Percentiles rank a stretch among this genome's conserved stretches.
phyloP scores from a whole-genome alignment of 1,140 invertebrate genomes.

The Andrena cerasifolii region DNA sequence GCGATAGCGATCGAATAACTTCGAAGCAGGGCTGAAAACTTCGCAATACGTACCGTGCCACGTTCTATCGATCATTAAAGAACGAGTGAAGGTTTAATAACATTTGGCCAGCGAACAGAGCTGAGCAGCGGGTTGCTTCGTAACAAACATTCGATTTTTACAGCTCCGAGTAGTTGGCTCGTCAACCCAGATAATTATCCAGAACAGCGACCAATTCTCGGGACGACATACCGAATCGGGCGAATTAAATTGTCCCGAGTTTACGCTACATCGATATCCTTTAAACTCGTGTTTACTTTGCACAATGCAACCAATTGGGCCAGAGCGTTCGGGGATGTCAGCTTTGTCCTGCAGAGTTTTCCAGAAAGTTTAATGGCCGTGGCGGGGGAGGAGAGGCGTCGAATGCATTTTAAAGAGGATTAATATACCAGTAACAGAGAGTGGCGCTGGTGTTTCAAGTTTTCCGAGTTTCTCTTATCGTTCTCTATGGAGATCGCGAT shows the following conservation, averaged over 20 bases:
- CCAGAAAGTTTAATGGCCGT: too few relatives aligned
- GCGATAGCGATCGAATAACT: neutral
- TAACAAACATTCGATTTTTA: neutral
- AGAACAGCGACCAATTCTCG: neutral
- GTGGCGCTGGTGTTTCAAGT: too few relatives aligned
- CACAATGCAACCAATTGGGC: too few relatives aligned
- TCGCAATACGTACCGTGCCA: neutral
- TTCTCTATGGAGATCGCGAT: neutral
- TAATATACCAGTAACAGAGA: too few relatives aligned
- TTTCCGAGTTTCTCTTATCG: conserved; percentile 10
- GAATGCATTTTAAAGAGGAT: too few relatives aligned
- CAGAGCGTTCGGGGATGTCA: too few relatives aligned
- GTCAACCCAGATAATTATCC: neutral
- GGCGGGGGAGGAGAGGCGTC: too few relatives aligned
- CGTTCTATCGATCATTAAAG: neutral
- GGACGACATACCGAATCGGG: neutral
- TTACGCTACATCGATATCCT: too few relatives aligned
- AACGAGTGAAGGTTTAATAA: conserved; percentile 5
- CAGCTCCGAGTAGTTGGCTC: neutral
- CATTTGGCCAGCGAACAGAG: neutral
- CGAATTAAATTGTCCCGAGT: neutral
- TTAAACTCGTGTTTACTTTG: too few relatives aligned
- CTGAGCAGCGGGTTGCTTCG: neutral
- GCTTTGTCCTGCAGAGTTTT: too few relatives aligned
- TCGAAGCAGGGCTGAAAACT: neutral